Conservation (phyloP, 2,888 invertebrate genomes). For the Heliconius ethilla region DNA sequence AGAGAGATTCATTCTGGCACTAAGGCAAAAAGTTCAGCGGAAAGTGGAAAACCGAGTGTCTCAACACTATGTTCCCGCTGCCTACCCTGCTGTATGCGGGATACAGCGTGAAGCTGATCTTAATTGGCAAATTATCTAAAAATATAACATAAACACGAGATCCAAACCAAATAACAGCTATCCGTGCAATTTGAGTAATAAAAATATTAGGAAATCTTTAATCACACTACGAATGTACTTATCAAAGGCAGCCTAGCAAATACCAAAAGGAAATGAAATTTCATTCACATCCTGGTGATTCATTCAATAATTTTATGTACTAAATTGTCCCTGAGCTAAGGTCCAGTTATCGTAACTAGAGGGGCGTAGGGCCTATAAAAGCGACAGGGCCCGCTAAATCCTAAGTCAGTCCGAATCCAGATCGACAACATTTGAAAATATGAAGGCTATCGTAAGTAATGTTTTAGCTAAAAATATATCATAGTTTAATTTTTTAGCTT, state of each 20-base stretch:
- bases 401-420: slow-evolving; percentile 44
- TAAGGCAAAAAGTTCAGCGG: no score
- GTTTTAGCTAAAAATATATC: not conserved
- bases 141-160: no score
- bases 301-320: slow-evolving; percentile 34
- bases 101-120: no score
- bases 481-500: no score
- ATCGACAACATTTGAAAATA: slow-evolving; percentile 45
- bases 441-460: slow-evolving; percentile 55
- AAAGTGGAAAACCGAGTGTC: no score
- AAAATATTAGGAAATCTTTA: slow-evolving; percentile 16
- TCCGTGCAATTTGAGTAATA: not conserved
- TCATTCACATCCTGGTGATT: slow-evolving; percentile 38
- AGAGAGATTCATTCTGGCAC: no score
- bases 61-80: no score
- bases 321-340: slow-evolving; percentile 33
- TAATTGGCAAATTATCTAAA: no score
- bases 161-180: not conserved
- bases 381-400: slow-evolving; percentile 36
- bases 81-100: no score
- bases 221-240: not conserved
- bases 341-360: slow-evolving; percentile 40
- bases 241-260: slow-evolving; percentile 3
- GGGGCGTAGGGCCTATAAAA: slow-evolving; percentile 50
- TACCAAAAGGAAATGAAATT: slow-evolving; percentile 36